Conservation (phyloP, 1,140 invertebrate genomes). For the Formica exsecta region DNA sequence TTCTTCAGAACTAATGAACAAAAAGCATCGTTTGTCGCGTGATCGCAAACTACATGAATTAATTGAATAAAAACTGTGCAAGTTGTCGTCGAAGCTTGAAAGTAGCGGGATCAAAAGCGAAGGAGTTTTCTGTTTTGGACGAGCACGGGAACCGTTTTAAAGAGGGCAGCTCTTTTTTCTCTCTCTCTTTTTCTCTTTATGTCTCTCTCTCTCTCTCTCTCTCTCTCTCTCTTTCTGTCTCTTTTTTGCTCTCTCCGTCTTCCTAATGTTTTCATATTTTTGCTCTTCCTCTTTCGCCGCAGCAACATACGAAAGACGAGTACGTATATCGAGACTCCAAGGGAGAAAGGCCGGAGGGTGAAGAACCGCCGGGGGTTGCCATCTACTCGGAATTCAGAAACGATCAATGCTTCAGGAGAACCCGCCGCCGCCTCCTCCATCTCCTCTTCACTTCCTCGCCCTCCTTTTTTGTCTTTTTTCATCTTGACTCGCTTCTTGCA, state of each 20-base stretch:
- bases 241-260: slow-evolving; percentile 47
- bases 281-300: slow-evolving; percentile 60
- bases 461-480: slow-evolving; percentile 48
- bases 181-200: slow-evolving; percentile 1
- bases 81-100: slow-evolving; percentile 51
- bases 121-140: slow-evolving; percentile 66
- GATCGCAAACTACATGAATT: slow-evolving; percentile 73
- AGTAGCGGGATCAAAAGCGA: slow-evolving; percentile 76
- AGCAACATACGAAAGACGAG: slow-evolving; percentile 69
- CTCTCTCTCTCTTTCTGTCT: slow-evolving; percentile 29
- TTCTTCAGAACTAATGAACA: background rate
- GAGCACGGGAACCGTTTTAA: slow-evolving; percentile 64
- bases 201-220: slow-evolving; percentile 23
- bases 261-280: slow-evolving; percentile 57
- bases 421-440: slow-evolving; percentile 65
- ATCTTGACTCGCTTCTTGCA: slow-evolving; percentile 42
- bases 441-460: slow-evolving; percentile 55
- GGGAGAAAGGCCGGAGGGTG: slow-evolving; percentile 62
- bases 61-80: slow-evolving; percentile 81
- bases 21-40: slow-evolving; percentile 66
- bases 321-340: slow-evolving; percentile 65
- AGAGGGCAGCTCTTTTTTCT: slow-evolving; percentile 33
- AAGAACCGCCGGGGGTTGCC: slow-evolving; percentile 78
- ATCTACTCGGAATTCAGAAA: slow-evolving; percentile 84
- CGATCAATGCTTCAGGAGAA: slow-evolving; percentile 82